Evolutionary conservation across 2,888 invertebrate species (phyloP).

Genomic region (Macrophya alboannulata): DNA sequence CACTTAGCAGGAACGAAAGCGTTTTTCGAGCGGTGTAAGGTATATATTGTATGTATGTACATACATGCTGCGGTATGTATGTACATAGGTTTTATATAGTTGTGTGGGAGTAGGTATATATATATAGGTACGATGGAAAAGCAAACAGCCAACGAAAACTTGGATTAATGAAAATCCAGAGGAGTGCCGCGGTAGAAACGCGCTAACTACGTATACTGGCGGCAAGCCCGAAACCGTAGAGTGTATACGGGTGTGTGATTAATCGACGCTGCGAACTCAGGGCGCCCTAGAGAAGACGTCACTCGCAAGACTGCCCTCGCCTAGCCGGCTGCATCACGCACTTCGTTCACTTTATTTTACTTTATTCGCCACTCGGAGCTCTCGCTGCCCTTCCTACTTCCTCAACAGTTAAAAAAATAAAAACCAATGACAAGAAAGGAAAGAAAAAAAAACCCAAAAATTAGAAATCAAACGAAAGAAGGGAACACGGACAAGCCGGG

Average conservation of each 20-base stretch:
- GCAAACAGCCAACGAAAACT: constrained; percentile 67
- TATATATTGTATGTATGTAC: background rate
- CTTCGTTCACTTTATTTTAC: constrained; percentile 51
- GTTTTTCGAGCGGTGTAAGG: constrained; percentile 28
- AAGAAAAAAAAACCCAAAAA: background rate
- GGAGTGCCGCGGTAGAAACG: constrained; percentile 56
- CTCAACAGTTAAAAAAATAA: background rate
- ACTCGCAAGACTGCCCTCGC: constrained; percentile 70
- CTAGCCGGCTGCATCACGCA: constrained; percentile 63
- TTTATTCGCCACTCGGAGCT: constrained; percentile 17
- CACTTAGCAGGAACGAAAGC: constrained; percentile 53
- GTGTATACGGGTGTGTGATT: constrained; percentile 68
- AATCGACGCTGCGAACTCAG: constrained; percentile 64
- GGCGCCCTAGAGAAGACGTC: constrained; percentile 66
- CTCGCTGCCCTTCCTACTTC: background rate
- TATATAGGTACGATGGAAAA: constrained; percentile 13
- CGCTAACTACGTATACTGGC: constrained; percentile 43
- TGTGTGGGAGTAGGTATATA: background rate
- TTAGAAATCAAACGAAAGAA: background rate
- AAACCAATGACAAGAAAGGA: background rate
- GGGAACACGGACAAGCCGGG: background rate
- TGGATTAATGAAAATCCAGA: constrained; percentile 75
- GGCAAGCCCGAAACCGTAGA: constrained; percentile 26
- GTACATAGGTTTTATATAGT: background rate
- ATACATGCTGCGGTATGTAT: background rate